Evolutionary conservation across 2,113 vertebrate species (phyloP), one percentile per base, ranked within the genome.

Genomic region (Barnardius zonarius): DNA sequence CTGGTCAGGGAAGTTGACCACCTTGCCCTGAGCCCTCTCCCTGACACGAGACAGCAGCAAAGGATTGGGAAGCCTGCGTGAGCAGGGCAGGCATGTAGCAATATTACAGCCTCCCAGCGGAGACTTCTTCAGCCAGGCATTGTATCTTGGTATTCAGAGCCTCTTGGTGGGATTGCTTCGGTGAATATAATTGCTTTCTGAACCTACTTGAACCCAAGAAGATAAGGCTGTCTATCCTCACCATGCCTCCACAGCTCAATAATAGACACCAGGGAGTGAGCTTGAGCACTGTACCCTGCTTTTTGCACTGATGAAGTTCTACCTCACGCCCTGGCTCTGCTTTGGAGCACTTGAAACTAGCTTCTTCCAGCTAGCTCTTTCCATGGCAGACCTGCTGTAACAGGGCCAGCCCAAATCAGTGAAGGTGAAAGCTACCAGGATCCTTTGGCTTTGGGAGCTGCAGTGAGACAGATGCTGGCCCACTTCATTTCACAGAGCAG

Each of bases 391-490:
- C 23, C 7, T 37, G 23, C 35, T 39, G 4, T 5, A 35, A 79
- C 0, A 2, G 28, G 8, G 43, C 20, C 76, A 87, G 37, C 46
- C 41, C 61, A 11, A 30, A 82, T 35, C 46, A 61, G 25, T 4
- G 33, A 68, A 64, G 66, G 8, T 28, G n/a, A 5, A 61, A 72
- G 35, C 27, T 31, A 75, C 18, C 35, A 72, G 13, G 0, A 86
- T 20, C 12, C 41, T 14, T 24, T 35, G 62, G 23, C 12, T 13
- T 35, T 25, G 19, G 35, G 17, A 70, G 43, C 43, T 6, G 8
- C 33, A 19, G 0, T 6, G 4, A 5, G 5, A 0, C 1, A 3
- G n/a, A 59, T 4, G 2, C 43, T 23, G 33, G 11, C 14, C 7
- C 46, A 13, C 37, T 67, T 70, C 4, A 9, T 49, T 72, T 28